Percentiles rank a stretch among this genome's conserved stretches.
Conservation (phyloP, 2,888 invertebrate species). For the Ormia ochracea region DNA sequence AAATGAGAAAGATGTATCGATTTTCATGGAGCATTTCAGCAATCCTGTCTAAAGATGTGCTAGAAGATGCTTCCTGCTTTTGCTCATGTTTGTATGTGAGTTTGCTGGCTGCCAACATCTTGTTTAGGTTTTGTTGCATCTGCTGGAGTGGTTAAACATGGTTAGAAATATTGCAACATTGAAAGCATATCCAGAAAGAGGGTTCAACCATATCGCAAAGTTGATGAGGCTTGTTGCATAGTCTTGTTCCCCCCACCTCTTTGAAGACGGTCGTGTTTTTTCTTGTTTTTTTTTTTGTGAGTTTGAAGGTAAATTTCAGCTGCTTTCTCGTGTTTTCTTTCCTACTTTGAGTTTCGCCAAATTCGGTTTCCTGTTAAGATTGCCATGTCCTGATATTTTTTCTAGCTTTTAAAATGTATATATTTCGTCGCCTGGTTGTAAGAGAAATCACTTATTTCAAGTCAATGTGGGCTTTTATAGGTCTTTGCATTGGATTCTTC, state of each 20-base stretch:
- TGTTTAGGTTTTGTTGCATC: background rate
- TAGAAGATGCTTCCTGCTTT: conserved; percentile 5
- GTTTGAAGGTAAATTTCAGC: conserved; percentile 7
- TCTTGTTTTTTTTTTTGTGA: no score
- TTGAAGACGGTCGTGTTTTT: background rate
- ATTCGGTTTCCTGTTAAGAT: conserved; percentile 28
- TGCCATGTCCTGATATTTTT: conserved; percentile 26
- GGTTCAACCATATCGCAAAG: background rate
- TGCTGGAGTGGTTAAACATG: background rate
- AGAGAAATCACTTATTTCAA: background rate
- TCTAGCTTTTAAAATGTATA: background rate
- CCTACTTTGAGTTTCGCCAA: background rate
- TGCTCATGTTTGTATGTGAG: background rate
- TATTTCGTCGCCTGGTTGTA: background rate
- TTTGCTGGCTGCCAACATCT: background rate
- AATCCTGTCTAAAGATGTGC: background rate
- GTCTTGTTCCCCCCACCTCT: background rate
- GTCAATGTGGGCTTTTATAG: background rate
- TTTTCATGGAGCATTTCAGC: conserved; percentile 31
- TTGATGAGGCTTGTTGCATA: background rate
- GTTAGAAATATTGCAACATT: conserved; percentile 1
- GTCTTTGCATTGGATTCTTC: conserved; percentile 3
- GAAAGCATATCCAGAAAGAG: conserved; percentile 23
- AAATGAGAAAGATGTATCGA: background rate
- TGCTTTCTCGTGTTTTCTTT: background rate